A percentile compares a stretch with the other conserved stretches of the same genome.
phyloP scores from a whole-genome alignment of 2,888 invertebrate species.

The Cabera pusaria region DNA sequence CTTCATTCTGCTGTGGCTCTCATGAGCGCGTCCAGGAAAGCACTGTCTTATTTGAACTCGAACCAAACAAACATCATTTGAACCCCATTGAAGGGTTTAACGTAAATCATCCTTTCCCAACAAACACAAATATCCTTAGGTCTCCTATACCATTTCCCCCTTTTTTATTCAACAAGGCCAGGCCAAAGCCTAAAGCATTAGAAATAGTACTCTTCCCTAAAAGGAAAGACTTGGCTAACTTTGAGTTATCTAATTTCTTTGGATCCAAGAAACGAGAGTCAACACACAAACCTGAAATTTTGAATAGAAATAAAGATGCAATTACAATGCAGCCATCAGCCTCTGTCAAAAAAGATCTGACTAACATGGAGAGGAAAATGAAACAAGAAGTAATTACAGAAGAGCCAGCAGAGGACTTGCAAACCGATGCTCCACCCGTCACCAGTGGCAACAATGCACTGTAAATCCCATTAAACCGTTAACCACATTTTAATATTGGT shows the following conservation, averaged over 20 bases:
- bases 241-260: constrained; percentile 30
- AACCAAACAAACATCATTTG: constrained; percentile 39
- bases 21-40: constrained; percentile 62
- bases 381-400: constrained; percentile 21
- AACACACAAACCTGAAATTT: constrained; percentile 37
- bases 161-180: constrained; percentile 17
- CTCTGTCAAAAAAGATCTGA: constrained; percentile 57
- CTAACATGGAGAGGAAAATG: constrained; percentile 37
- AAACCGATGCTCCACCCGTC: constrained; percentile 28
- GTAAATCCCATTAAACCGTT: too few relatives aligned
- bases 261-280: constrained; percentile 15
- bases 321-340: constrained; percentile 45
- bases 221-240: constrained; percentile 42
- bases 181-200: constrained; percentile 50
- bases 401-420: constrained; percentile 28
- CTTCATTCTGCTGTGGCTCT: constrained; percentile 62
- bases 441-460: constrained; percentile 34
- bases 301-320: constrained; percentile 54
- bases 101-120: constrained; percentile 32
- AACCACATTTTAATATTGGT: too few relatives aligned
- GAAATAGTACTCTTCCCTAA: constrained; percentile 68
- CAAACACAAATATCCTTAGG: constrained; percentile 2
- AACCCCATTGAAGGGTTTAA: too few relatives aligned
- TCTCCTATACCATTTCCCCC: constrained; percentile 1
- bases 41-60: constrained; percentile 54